Evolutionary conservation across 1,140 invertebrate species (phyloP).

Genomic region (Myzus persicae): DNA sequence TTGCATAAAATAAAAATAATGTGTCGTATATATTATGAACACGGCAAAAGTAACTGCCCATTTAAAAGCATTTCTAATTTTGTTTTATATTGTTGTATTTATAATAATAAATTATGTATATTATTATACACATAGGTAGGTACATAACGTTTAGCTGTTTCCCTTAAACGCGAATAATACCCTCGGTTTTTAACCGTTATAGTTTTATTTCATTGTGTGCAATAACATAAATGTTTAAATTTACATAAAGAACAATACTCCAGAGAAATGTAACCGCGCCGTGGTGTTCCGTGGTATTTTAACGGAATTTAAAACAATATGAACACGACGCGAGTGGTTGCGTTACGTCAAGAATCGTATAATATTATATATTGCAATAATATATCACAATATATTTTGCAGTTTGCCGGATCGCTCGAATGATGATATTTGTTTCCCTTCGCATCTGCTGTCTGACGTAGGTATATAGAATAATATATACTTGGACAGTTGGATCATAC

Average conservation of each 20-base stretch:
- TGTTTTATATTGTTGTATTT: neutral
- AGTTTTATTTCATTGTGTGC: neutral
- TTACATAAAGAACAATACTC: slow-evolving; percentile 44
- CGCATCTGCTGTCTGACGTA: neutral
- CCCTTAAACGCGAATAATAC: neutral
- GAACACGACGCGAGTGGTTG: neutral
- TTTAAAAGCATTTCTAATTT: neutral
- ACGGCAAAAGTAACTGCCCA: neutral
- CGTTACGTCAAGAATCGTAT: neutral
- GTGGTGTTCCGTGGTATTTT: neutral
- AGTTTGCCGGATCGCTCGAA: neutral
- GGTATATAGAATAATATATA: neutral
- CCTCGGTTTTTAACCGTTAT: neutral
- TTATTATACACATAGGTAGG: neutral
- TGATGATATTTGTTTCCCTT: neutral
- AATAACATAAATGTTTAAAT: slow-evolving; percentile 18
- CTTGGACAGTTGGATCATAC: neutral
- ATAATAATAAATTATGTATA: neutral
- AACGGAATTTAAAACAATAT: slow-evolving; percentile 33
- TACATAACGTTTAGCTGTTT: slow-evolving; percentile 3
- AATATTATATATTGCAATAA: neutral
- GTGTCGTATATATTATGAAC: neutral
- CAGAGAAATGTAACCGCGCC: neutral
- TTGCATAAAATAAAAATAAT: neutral
- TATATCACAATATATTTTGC: neutral